These are phyloP conservation scores for Galeopsomyia nigrocyanea DNA, from an alignment of 2,888 invertebrate species.

Conservation along the genomic window DNA sequence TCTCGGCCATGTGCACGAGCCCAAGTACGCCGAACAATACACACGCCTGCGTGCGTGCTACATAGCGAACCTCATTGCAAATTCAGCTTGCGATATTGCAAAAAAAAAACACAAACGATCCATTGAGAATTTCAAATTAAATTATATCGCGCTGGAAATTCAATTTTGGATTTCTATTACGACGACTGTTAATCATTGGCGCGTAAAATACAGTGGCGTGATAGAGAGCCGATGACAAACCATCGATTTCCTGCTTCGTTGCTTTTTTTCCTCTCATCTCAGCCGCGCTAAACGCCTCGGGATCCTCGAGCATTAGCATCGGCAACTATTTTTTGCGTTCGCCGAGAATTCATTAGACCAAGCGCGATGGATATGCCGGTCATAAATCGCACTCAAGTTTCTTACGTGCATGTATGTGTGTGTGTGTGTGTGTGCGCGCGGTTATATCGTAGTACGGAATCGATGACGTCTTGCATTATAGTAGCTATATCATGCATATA, in stretches of 20 bases:
- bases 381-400: conserved; percentile 14
- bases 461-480: conserved; percentile 29
- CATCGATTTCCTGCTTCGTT: conserved; percentile 7
- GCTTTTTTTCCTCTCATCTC: not conserved
- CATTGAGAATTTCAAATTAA: too few relatives aligned
- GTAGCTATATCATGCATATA: not conserved
- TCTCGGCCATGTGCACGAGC: not conserved
- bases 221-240: not conserved
- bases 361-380: conserved; percentile 8
- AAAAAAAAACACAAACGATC: too few relatives aligned
- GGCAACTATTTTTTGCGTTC: conserved; percentile 9
- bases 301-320: conserved; percentile 20
- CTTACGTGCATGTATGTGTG: too few relatives aligned
- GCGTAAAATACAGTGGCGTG: not conserved
- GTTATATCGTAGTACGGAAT: conserved; percentile 7
- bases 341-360: conserved; percentile 29
- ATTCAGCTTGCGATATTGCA: too few relatives aligned
- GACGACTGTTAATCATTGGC: too few relatives aligned
- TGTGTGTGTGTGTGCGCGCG: not conserved
- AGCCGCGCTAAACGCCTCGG: not conserved
- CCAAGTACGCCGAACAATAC: not conserved
- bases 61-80: not conserved
- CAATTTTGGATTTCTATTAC: too few relatives aligned
- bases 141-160: too few relatives aligned
- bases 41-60: conserved; percentile 7